Base-by-base conservation (phyloP, 1,140 invertebrate genomes). In the Drosophila sp. region DNA sequence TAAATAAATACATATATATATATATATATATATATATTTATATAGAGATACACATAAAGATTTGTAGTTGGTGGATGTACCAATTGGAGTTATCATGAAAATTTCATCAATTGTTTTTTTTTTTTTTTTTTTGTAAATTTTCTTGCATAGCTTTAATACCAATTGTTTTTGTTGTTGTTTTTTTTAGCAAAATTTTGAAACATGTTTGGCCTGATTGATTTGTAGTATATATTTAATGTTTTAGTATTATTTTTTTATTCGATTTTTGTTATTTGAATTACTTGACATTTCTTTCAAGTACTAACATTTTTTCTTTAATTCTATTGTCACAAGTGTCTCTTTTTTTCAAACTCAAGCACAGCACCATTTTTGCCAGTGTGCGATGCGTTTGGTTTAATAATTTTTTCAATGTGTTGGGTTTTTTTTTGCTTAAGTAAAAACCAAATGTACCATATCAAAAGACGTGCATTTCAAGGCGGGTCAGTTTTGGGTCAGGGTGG, bases 141-240 rank as follows among this genome's bases (percentile, higher is more conserved):
- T 43, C 25, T 54, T 48, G 9, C 57, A 32, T 34, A 40, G 25
- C 48, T 48, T 38, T 63, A 43, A 25, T 36, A 62, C 66, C 40
- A 54, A 70, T 54, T 58, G 61, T 46, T 64, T 18, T 58, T 66
- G 16, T 63, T 54, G 51, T 73, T 66, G 16, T 63, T 54, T 46
- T 73, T 75, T 81, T 79, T 79, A 78, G 81, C 81, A 86, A 83
- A 91, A 91, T 91, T 91, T 91, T 90, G 90, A 91, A 91, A 91
- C 83, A 90, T 90, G 78, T 91, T 91, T 91, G 90, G 90, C 90
- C 90, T 91, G 90, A 91, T 91, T 91, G 90, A 91, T 91, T 91
- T 91, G 89, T 91, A 81, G 70, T 80, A 83, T 80, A 83, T 82
- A 83, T 83, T 80, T 80, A 80, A 80, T 82, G 77, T 76, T 72